Base-by-base conservation (phyloP, 2,888 invertebrate species). In the Scaptomyza polygonia region DNA sequence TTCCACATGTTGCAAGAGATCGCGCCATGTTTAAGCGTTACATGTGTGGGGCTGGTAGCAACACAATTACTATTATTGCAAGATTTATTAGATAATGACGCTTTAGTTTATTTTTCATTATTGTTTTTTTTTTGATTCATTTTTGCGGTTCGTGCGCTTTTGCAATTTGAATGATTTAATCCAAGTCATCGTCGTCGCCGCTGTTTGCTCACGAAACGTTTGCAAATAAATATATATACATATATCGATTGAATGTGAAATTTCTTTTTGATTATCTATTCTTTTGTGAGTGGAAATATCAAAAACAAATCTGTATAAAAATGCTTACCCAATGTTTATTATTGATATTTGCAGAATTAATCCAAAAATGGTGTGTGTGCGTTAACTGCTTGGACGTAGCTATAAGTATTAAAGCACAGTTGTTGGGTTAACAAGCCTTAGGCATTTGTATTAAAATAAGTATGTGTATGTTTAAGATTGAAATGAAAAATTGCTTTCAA, bases 81-180 rank as follows among this genome's bases (percentile, higher is more conserved):
- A 76, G 82, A 81, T 79, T 73, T 77, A 82, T 87, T 84, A 84
- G 83, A 84, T 87, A 84, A 84, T 77, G 69, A 63, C 67, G 75
- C 69, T 79, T 77, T 81, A 71, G 56, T 77, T 48, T 65, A 52
- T 64, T 66, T 83, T 56, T 68, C 44, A 59, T 59, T 25, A 25
- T 25, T 25, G 3, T 66, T 47, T 54, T 36, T 62, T 44, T 54
- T 59, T 59, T n/a, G n/a, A 55, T 56, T 52, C 16, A 27, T 21
- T 53, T 39, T 53, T 77, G 70, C 56, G 61, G 51, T 47, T 74
- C 65, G 71, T 68, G 63, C 49, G 62, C 65, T 86, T 63, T 84
- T 79, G 84, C 82, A 87, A 84, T 82, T 85, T 74, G 47, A 79
- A 79, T 84, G 69, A 82, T 79, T 81, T 86, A 83, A 83, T 73